A percentile compares a stretch with the other conserved stretches of the same genome.
phyloP scores from a whole-genome alignment of 2,888 invertebrate genomes.

The Gonocerus acuteangulatus region DNA sequence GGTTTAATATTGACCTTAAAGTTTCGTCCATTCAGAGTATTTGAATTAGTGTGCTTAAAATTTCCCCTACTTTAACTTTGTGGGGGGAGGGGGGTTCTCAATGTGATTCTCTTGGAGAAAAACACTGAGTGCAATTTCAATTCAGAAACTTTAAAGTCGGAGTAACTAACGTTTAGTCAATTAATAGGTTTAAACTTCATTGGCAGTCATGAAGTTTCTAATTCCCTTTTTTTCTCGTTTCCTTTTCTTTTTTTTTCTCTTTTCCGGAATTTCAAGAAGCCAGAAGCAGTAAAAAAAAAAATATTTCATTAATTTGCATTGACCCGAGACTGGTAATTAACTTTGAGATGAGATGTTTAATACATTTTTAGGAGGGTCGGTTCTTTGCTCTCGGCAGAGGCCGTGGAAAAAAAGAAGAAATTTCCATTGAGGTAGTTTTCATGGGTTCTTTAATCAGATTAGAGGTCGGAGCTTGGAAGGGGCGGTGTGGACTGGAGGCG shows the following conservation, averaged over 20 bases:
- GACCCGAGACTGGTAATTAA: conserved; percentile 16
- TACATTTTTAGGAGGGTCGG: conserved; percentile 15
- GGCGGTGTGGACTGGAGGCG: neutral
- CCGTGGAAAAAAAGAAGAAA: neutral
- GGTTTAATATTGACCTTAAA: no score
- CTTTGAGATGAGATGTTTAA: conserved; percentile 27
- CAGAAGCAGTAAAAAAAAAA: neutral
- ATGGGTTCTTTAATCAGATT: neutral
- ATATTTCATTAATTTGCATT: neutral
- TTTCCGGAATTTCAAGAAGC: neutral
- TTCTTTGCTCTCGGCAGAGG: neutral
- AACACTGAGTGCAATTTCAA: no score
- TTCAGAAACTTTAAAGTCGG: no score
- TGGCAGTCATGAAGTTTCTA: neutral
- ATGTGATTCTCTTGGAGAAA: no score
- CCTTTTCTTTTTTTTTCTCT: neutral
- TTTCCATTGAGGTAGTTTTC: conserved; percentile 12
- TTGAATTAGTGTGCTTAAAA: no score
- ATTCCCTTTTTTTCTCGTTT: neutral
- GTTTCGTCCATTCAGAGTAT: no score
- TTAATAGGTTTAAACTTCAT: neutral
- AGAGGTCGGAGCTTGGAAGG: neutral
- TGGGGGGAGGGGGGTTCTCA: no score
- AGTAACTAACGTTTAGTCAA: neutral
- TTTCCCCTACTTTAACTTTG: no score